Conservation (phyloP, 2,797 vertebrate genomes). For the Myotis planiceps region DNA sequence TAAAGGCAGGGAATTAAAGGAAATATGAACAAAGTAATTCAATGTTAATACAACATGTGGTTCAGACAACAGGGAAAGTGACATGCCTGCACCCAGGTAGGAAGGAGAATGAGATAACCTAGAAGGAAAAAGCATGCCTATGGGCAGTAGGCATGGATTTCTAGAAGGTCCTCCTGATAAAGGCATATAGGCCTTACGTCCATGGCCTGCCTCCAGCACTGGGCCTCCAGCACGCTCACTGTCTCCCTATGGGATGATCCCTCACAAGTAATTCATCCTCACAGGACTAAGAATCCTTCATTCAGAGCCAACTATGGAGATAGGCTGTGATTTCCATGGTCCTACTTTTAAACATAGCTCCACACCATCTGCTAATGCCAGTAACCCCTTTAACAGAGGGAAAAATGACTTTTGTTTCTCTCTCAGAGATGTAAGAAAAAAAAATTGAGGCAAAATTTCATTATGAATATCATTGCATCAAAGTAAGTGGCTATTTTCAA, state of each 20-base stretch:
- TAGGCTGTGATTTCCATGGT: neutral
- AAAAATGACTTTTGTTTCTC: neutral
- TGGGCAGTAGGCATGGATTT: neutral
- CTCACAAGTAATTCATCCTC: neutral
- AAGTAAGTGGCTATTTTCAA: neutral
- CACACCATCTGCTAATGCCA: neutral
- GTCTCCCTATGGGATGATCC: neutral
- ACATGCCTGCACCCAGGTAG: neutral
- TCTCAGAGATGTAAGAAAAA: slow-evolving; percentile 21
- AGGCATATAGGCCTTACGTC: neutral
- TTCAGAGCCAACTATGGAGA: neutral
- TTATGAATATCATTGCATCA: neutral
- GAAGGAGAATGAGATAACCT: neutral
- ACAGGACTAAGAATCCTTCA: neutral
- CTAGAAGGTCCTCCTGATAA: neutral
- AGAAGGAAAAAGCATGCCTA: neutral
- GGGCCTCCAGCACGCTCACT: neutral
- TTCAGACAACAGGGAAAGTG: neutral
- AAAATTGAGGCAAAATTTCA: neutral
- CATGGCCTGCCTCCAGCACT: neutral
- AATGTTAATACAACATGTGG: neutral
- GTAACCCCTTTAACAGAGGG: neutral
- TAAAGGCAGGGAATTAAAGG: neutral
- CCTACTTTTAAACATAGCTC: neutral
- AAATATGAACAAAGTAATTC: slow-evolving; percentile 1